Percentiles rank a stretch among this genome's conserved stretches.
Evolutionary conservation across 2,888 invertebrate species (phyloP).

Genomic region (Mesorhabditis spiculigera): DNA sequence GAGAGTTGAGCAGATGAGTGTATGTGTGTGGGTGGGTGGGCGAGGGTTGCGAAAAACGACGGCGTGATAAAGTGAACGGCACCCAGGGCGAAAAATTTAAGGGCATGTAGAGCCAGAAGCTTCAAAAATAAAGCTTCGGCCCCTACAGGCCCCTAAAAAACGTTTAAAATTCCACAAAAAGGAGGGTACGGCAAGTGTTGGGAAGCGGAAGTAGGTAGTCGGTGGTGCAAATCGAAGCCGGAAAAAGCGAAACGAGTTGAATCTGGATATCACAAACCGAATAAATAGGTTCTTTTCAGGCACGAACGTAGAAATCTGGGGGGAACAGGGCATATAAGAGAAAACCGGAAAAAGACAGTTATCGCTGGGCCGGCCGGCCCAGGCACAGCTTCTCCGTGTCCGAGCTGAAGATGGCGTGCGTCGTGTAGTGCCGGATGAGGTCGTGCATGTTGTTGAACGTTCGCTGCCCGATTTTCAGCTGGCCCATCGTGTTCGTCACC

Average conservation of each 20-base stretch:
- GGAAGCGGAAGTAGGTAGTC: too few species aligned
- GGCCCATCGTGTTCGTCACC: conserved; percentile 65
- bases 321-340: not conserved
- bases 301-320: not conserved
- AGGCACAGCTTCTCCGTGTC: conserved; percentile 95
- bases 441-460: conserved; percentile 92
- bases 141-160: too few species aligned
- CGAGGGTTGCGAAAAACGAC: too few species aligned
- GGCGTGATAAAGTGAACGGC: too few species aligned
- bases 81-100: too few species aligned
- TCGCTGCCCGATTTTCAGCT: conserved; percentile 83
- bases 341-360: not conserved
- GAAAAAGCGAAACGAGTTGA: not conserved
- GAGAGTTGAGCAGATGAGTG: too few species aligned
- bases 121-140: too few species aligned
- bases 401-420: conserved; percentile 96
- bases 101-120: too few species aligned
- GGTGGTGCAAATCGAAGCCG: too few species aligned
- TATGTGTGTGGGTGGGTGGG: too few species aligned
- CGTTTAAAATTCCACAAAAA: too few species aligned
- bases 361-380: conserved; percentile 73
- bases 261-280: not conserved
- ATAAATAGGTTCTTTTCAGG: not conserved
- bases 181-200: too few species aligned
- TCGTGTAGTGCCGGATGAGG: conserved; percentile 95